Evolutionary conservation across 2,113 vertebrate genomes (phyloP).

Genomic region (Corydoras sp.): DNA sequence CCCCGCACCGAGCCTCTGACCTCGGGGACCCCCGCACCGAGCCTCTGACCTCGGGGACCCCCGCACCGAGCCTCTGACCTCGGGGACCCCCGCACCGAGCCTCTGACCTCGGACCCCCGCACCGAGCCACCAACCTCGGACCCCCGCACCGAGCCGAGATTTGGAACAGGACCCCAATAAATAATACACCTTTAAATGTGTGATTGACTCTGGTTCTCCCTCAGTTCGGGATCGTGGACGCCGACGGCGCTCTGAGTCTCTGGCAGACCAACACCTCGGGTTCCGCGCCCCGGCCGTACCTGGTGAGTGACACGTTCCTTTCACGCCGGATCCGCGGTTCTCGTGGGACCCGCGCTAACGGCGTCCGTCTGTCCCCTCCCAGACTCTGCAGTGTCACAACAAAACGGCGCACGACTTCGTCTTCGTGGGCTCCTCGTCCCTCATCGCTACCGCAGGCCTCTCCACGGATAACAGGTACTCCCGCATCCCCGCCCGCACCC

Average conservation of each 20-base stretch:
- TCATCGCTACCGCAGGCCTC: constrained; percentile 91
- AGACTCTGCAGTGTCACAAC: constrained; percentile 96
- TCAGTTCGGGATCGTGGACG: constrained; percentile 94
- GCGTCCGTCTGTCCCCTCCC: constrained; percentile 17
- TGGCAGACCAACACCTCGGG: constrained; percentile 93
- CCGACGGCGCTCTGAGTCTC: constrained; percentile 89
- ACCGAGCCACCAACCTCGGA: too few relatives aligned
- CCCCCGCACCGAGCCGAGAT: too few relatives aligned
- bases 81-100: too few relatives aligned
- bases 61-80: too few relatives aligned
- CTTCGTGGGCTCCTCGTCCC: constrained; percentile 91
- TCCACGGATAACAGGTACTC: constrained; percentile 90
- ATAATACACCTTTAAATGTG: background rate
- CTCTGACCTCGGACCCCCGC: too few relatives aligned
- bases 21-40: too few relatives aligned
- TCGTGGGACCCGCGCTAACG: too few relatives aligned
- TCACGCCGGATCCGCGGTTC: too few relatives aligned
- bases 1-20: too few relatives aligned
- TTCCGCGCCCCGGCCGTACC: constrained; percentile 82
- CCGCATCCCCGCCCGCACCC: too few relatives aligned
- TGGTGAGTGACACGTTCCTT: constrained; percentile 64
- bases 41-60: too few relatives aligned
- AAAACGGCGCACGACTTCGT: constrained; percentile 96
- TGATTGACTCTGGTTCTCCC: background rate
- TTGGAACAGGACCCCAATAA: too few relatives aligned